A percentile compares a stretch with the other conserved stretches of the same genome.
These are phyloP conservation scores for Carassius auratus DNA, from an alignment of 2,113 vertebrate species.

Conservation along the genomic window DNA sequence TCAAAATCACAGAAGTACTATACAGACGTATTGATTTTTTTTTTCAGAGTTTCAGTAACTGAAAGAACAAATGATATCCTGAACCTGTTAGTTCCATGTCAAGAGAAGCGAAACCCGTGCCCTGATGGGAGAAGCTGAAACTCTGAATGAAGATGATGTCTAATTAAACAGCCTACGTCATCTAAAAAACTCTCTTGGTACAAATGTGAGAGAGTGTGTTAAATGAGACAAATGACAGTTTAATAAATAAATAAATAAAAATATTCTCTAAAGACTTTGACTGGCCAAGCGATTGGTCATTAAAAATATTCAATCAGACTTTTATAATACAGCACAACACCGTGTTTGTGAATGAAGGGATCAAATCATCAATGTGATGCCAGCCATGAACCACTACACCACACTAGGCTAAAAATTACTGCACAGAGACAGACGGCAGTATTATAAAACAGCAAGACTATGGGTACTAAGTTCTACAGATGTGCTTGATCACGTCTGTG, in stretches of 20 bases:
- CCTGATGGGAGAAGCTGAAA: conserved; percentile 6
- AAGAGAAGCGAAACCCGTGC: background rate
- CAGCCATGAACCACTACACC: background rate
- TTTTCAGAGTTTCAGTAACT: background rate
- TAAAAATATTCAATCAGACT: background rate
- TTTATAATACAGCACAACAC: background rate
- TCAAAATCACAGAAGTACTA: background rate
- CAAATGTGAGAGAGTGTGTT: conserved; percentile 1
- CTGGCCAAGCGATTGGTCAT: background rate
- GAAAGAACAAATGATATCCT: conserved; percentile 12
- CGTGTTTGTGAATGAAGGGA: background rate
- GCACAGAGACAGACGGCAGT: background rate
- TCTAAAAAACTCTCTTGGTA: background rate
- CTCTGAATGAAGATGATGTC: background rate
- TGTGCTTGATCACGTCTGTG: background rate
- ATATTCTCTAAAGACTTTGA: background rate
- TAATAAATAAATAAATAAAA: too few relatives aligned
- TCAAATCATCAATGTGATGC: background rate
- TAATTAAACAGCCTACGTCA: background rate
- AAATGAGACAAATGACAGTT: background rate
- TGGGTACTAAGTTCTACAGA: background rate
- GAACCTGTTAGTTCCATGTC: conserved; percentile 16
- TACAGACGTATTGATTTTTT: background rate
- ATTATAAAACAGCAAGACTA: background rate
- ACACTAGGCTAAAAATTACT: background rate